Base-by-base conservation (phyloP, 2,888 invertebrate species). In the Pterostichus niger region DNA sequence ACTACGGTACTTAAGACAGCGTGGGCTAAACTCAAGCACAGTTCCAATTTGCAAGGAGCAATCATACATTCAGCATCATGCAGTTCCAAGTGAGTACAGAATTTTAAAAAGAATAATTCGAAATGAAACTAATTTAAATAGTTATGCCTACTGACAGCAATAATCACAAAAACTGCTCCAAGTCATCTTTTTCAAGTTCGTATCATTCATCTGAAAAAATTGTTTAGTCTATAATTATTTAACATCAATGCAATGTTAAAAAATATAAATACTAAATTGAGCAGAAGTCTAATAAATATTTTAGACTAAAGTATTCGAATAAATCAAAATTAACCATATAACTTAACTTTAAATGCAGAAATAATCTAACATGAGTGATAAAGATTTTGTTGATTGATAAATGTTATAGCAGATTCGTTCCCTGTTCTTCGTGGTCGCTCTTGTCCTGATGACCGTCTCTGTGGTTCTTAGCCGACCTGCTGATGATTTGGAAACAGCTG, bases 401-500 rank as follows among this genome's bases (percentile, higher is more conserved):
- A 11, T n/a, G 6, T 11, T 40, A 9, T 78, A 59, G 7, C 73
- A 81, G 81, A 73, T 81, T 54, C 68, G 71, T 71, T 81, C 81
- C 17, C 13, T 82, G n/a, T 82, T 82, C 75, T 61, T 75, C 75
- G 82, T 82, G 40, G 75, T 82, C 15, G 82, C 61, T 7, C 44
- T 82, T 9, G 49, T 82, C 11, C n/a, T 82, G 24, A 61, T 82
- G 59, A 59, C 75, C 46, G 33, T 75, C 13, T 75, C 75, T 11
- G 75, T 46, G 6, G 82, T 82, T 24, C 52, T 75, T 13, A 31
- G 46, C 44, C 40, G 82, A 24, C 82, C 82, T 9, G 46, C 76
- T 5, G 82, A 83, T n/a, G 85, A 85, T 59, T 82, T 84, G 46
- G 84, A 85, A 78, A 77, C 11, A 52, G 85, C 85, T 46, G 84